Base-by-base conservation (phyloP, 2,113 vertebrate genomes). In the Salvator merianae region DNA sequence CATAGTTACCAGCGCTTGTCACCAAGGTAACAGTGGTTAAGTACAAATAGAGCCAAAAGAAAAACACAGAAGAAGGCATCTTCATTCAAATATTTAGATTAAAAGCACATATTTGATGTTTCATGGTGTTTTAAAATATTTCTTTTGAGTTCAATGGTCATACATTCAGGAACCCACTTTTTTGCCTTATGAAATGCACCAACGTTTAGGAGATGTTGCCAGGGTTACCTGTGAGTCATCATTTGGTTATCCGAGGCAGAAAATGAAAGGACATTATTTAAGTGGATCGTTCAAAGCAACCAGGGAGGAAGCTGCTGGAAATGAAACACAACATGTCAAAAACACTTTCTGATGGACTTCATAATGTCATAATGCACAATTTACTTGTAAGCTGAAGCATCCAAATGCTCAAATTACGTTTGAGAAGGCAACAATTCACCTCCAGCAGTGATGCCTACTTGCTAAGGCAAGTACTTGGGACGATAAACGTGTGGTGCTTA, bases 211-310 rank as follows among this genome's bases (percentile, higher is more conserved):
- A 73, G 38, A 79, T 72, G 69, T 79, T 85, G 76, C 69, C 53
- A 85, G 76, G n/a, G 68, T 85, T 73, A 47, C 68, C 53, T 73
- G 10, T 85, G 77, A 85, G 24, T 85, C 83, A 79, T 73, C 14
- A 12, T 16, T 65, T 63, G 34, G 38, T 50, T 63, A 79, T 62
- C 5, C 55, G 38, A 50, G n/a, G 68, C 68, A 79, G 68, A 73
- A 13, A 38, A 72, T 50, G 77, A 85, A 79, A 79, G 40, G 55
- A 65, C 24, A 30, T 84, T 72, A 79, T 84, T 72, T 50, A 36
- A 70, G 71, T 3, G n/a, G 20, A 71, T 70, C 50, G 63, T 28
- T 73, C 77, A 72, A 85, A 79, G n/a, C 36, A 72, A 28, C 75
- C 62, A 71, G 50, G 68, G 30, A 71, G 50, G 22, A 72, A 79